phyloP scores from a whole-genome alignment of 2,888 invertebrate genomes.

The Rhingia campestris region DNA sequence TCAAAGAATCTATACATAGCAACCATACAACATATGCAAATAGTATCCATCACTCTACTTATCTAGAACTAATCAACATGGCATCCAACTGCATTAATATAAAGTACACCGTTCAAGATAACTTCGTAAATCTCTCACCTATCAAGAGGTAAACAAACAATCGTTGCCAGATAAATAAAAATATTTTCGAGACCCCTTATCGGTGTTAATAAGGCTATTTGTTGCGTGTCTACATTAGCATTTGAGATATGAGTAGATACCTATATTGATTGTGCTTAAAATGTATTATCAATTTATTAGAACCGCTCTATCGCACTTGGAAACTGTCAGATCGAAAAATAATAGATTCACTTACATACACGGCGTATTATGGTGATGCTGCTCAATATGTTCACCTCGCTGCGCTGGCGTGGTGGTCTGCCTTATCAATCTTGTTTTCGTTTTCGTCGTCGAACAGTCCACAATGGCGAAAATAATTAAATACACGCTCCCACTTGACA shows the following conservation, averaged over 20 bases:
- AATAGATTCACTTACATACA: conserved; percentile 5
- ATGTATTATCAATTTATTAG: conserved; percentile 28
- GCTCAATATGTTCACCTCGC: neutral
- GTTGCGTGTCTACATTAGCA: conserved; percentile 2
- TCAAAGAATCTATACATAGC: neutral
- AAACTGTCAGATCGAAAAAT: conserved; percentile 2
- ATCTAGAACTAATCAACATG: no score
- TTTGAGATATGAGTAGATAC: conserved; percentile 1
- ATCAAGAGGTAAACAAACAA: neutral
- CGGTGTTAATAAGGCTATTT: conserved; percentile 10
- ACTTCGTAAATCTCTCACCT: neutral
- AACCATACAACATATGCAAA: no score
- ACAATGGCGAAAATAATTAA: conserved; percentile 13
- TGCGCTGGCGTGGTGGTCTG: neutral
- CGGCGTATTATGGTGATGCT: no score
- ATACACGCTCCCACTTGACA: conserved; percentile 27
- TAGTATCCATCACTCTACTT: no score
- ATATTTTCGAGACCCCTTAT: conserved; percentile 29
- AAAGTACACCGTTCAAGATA: neutral
- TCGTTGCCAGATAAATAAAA: conserved; percentile 21
- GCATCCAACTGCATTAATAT: no score
- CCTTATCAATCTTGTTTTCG: conserved; percentile 27
- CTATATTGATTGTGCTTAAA: neutral
- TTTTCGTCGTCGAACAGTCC: conserved; percentile 1
- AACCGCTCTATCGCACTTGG: conserved; percentile 27